phyloP scores from a whole-genome alignment of 2,113 vertebrate species.

The Cyanoliseus patagonus region DNA sequence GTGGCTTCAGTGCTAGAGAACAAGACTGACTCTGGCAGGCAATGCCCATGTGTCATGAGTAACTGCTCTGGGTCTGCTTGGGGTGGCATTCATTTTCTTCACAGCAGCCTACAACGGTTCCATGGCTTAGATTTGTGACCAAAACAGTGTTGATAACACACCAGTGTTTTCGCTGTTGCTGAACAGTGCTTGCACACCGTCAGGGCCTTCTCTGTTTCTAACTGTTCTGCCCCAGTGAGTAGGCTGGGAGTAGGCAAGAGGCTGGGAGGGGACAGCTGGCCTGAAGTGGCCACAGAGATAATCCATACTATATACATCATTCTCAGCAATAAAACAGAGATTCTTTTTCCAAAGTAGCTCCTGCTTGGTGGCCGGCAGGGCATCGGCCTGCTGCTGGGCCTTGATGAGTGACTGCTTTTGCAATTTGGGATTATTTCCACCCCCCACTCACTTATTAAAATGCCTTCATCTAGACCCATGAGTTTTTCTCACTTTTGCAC shows the following conservation, averaged over 20 bases:
- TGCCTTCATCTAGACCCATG: not conserved
- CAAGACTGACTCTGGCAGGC: not conserved
- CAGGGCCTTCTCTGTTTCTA: not conserved
- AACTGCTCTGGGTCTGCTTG: not conserved
- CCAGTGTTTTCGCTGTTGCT: not conserved
- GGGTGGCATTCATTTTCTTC: not conserved
- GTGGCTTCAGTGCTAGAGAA: not conserved
- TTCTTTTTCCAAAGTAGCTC: not conserved
- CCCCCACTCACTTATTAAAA: not conserved
- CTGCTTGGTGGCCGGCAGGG: not conserved
- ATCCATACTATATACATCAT: not conserved
- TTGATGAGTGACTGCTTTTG: not conserved
- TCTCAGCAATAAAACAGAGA: not conserved
- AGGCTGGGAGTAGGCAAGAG: not conserved
- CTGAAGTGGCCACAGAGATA: not conserved
- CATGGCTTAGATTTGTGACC: not conserved
- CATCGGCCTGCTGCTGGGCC: not conserved
- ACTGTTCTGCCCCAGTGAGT: not conserved
- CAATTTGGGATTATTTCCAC: not conserved
- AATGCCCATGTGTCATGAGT: not conserved
- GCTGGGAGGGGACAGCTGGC: not conserved
- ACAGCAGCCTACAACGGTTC: rapidly evolving
- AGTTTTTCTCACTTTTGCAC: not conserved
- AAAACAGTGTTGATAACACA: not conserved
- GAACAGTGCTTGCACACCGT: not conserved